phyloP scores from a whole-genome alignment of 1,140 invertebrate genomes.

The Holotrichia oblita region DNA sequence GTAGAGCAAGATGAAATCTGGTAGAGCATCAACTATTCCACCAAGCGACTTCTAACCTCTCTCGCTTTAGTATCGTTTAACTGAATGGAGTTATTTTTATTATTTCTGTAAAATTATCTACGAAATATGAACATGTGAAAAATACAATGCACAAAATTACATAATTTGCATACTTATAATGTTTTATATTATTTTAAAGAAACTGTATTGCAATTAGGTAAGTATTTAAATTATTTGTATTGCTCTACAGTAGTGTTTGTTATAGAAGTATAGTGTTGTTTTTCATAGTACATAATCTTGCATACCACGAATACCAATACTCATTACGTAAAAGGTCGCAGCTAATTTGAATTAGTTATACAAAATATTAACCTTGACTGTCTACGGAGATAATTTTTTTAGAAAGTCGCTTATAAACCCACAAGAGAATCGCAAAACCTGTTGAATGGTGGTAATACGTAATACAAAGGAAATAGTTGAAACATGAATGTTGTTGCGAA shows the following conservation, averaged over 20 bases:
- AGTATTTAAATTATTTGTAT: neutral
- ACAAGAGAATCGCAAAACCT: slow-evolving; percentile 19
- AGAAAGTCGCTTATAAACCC: slow-evolving; percentile 10
- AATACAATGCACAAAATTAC: too few relatives aligned
- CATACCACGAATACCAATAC: neutral
- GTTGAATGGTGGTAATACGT: slow-evolving; percentile 5
- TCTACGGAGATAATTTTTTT: neutral
- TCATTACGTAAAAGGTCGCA: slow-evolving; percentile 12
- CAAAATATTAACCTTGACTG: slow-evolving; percentile 17
- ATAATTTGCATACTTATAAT: too few relatives aligned
- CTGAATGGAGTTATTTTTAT: too few relatives aligned
- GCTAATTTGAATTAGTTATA: slow-evolving; percentile 21
- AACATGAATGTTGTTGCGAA: slow-evolving; percentile 20
- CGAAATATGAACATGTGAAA: too few relatives aligned
- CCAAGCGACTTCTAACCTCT: too few relatives aligned
- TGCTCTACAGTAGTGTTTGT: too few relatives aligned
- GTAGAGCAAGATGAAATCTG: too few relatives aligned
- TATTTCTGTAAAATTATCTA: too few relatives aligned
- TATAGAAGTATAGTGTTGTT: too few relatives aligned
- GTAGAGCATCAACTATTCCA: too few relatives aligned
- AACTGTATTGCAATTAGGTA: neutral
- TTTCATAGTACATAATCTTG: neutral
- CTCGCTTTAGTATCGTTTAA: too few relatives aligned
- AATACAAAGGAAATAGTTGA: slow-evolving; percentile 8
- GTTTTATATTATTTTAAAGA: too few relatives aligned